Evolutionary conservation across 2,888 invertebrate species (phyloP), one percentile per base, ranked within the genome.

Genomic region (Metalampra italica): DNA sequence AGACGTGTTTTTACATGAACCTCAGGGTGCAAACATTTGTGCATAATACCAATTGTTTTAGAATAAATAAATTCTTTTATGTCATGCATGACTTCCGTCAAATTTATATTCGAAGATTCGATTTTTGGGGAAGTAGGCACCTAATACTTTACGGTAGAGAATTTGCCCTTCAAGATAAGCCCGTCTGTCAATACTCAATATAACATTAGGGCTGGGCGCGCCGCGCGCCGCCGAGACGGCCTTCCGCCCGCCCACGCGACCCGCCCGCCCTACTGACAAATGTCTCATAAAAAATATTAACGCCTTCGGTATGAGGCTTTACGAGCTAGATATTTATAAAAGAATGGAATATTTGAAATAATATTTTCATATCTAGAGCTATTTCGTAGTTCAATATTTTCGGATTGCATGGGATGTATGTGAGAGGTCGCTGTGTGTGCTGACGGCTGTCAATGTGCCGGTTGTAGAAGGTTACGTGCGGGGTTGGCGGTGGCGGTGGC

Each of bases 381-480:
- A 22, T 22, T 22, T 22, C 5, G 22, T 22, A 22, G 22, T 22
- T 22, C 5, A 22, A 22, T 22, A 22, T 22, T 22, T 22, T 22
- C 22, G 22, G 22, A 22, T 22, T 22, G 22, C 22, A 22, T 22
- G 22, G 9, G 11, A 36, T 36, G n/a, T n/a, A 36, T n/a, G 36
- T 36, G 36, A n/a, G 36, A 22, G n/a, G 9, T 32, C n/a, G 36
- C 36, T n/a, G 36, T n/a, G n/a, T 36, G 36, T n/a, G 36, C n/a
- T n/a, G 36, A 36, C 36, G 66, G 79, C 77, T 82, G 82, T 80
- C 79, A 80, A 70, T 71, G 76, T 73, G 67, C 76, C 77, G 80
- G 82, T 81, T 82, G 81, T 78, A 83, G 75, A 82, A 84, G 83
- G 82, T 83, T 82, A 78, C 78, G 77, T 64, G 75, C 65, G 65